Evolutionary conservation across 2,797 vertebrate genomes (phyloP), one percentile per base, ranked within the genome.

Genomic region (Falco columbarius): DNA sequence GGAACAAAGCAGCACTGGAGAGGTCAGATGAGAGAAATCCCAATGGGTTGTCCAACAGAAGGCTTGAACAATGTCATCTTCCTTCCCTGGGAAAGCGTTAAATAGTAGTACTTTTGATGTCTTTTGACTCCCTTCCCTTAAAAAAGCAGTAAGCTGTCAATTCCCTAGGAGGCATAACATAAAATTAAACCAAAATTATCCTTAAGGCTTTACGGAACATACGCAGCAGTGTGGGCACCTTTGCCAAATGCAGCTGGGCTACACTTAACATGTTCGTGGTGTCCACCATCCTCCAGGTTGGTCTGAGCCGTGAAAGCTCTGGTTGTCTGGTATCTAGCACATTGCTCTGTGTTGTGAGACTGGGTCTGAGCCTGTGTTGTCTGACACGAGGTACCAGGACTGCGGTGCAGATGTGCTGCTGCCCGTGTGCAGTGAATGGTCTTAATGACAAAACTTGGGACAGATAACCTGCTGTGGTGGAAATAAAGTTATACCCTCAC

Each of bases 311-410:
- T 32, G 13, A 38, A 40, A 80, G 42, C 18, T 66, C 24, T 40
- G 20, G 3, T 44, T 2, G 4, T 21, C 32, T 1, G 1, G 16
- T 56, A 21, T 29, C 38, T 26, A 36, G 7, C 10, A 14, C 1
- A 1, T 74, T 0, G 1, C 7, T 61, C 5, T 17, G 36, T 1
- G 0, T 12, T 21, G 36, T 17, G 12, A 58, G 62, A 9, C 8
- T 24, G 23, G 23, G 22, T 65, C 13, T 6, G 5, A 40, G 38
- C 17, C 30, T 7, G 16, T 6, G 5, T 72, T 81, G 21, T 26
- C 59, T 54, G 40, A 34, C 3, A 0, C 7, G 8, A 21, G 52
- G 17, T 30, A 17, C 15, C 19, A 23, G 17, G 14, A 30, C 17
- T 15, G 23, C 0, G 3, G 21, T 27, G 8, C 10, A 38, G 32